These are phyloP conservation scores for Formica exsecta DNA, from an alignment of 1,140 invertebrate species.

Conservation along the genomic window DNA sequence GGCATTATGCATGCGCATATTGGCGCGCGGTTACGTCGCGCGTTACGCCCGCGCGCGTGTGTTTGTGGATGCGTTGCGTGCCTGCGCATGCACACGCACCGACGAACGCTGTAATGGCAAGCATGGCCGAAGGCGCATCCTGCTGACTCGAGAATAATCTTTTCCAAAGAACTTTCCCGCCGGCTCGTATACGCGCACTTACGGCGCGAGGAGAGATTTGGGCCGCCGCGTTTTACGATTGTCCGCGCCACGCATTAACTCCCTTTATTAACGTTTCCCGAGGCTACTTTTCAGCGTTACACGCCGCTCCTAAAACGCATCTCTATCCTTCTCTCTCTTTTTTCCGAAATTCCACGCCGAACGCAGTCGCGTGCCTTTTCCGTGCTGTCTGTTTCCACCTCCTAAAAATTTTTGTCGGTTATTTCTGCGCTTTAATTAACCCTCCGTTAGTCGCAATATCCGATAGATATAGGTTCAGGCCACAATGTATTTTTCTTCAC, in stretches of 20 bases:
- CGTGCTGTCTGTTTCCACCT: not conserved
- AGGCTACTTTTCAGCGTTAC: not conserved
- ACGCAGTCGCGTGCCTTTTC: not conserved
- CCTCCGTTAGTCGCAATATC: no score
- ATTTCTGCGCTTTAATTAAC: no score
- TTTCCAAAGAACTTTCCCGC: not conserved
- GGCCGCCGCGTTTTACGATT: conserved; percentile 23
- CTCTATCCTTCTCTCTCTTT: not conserved
- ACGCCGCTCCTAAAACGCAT: not conserved
- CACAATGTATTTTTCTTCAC: no score
- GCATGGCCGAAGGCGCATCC: conserved; percentile 1
- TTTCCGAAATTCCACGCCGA: not conserved
- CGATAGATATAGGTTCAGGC: no score
- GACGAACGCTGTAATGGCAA: conserved; percentile 21
- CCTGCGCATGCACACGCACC: not conserved
- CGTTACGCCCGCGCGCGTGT: conserved; percentile 9
- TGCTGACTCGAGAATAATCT: conserved; percentile 27
- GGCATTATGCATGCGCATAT: conserved; percentile 80
- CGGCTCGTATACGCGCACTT: not conserved
- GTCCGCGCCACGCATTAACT: not conserved
- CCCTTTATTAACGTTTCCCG: not conserved
- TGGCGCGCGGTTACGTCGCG: conserved; percentile 72
- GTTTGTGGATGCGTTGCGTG: not conserved
- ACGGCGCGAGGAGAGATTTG: conserved; percentile 4
- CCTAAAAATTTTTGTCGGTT: not conserved